Base-by-base conservation (phyloP, 2,888 invertebrate genomes). In the Poecilobothrus nobilitatus region DNA sequence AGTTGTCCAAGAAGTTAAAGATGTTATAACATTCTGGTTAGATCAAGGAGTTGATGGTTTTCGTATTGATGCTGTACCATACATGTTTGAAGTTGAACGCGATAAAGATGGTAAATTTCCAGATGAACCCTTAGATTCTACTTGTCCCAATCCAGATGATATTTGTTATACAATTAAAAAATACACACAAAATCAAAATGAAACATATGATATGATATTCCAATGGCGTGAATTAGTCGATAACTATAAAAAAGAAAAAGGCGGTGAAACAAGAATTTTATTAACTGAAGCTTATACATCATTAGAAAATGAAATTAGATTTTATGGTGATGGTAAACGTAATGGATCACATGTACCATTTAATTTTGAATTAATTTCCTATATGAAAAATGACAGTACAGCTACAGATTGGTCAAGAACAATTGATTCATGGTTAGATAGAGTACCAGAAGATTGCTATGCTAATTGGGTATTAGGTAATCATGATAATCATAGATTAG, bases 391-490 rank as follows among this genome's bases (percentile, higher is more conserved):
- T 0, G 63, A 20, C 1, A 73, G 78, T 2, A 84, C 85, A 2
- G 86, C 86, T 0, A 73, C 80, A 4, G 84, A 85, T 72, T 82
- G 85, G 71, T 83, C 84, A 1, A 80, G 83, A 61, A 76, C 82
- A 10, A 84, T 88, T 62, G 79, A 86, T 68, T 78, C 78, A 44
- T 90, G 88, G 88, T 77, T 88, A 69, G 82, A 84, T 8, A 83
- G 84, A 65, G 84, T 88, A 84, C 88, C 89, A 0, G 71, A 78
- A 22, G 85, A 84, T 0, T 81, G 80, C 15, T 84, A 85, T 68
- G 83, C 89, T 53, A 89, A 89, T 77, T 89, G 89, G 89, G 87
- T 87, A 81, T 88, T 89, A 74, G 84, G 84, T 15, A 85, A 85
- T 76, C 84, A 85, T 71, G 84, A 85, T 71, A 77, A 83, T 20